Percentiles rank a stretch among this genome's conserved stretches.
phyloP scores from a whole-genome alignment of 2,888 invertebrate species.

The Thera obeliscata region DNA sequence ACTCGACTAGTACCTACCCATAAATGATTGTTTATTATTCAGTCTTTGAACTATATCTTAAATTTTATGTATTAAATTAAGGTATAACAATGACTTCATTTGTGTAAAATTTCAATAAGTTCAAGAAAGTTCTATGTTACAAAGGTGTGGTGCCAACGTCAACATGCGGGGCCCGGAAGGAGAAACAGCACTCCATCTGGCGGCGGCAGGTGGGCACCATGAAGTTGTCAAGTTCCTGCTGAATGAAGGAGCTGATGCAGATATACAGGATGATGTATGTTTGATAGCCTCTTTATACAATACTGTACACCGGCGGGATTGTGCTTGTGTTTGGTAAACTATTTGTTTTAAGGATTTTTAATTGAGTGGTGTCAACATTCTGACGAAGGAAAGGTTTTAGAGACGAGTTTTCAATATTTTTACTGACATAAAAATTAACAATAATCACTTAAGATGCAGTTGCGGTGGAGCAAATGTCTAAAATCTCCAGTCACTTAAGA shows the following conservation, averaged over 20 bases:
- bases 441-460: too few relatives aligned
- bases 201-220: slow-evolving; percentile 94
- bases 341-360: background rate
- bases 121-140: background rate
- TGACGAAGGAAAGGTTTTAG: too few relatives aligned
- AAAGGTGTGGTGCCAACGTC: slow-evolving; percentile 89
- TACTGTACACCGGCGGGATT: too few relatives aligned
- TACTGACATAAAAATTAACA: too few relatives aligned
- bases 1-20: too few relatives aligned
- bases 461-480: too few relatives aligned
- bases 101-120: background rate
- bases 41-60: too few relatives aligned
- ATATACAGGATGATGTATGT: slow-evolving; percentile 92
- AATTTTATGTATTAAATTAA: too few relatives aligned
- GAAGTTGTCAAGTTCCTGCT: slow-evolving; percentile 93
- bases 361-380: too few relatives aligned
- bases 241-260: slow-evolving; percentile 90
- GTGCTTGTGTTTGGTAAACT: background rate
- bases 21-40: too few relatives aligned
- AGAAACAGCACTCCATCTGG: slow-evolving; percentile 91
- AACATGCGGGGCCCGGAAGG: slow-evolving; percentile 91
- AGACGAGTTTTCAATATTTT: too few relatives aligned
- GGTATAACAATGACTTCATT: background rate
- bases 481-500: too few relatives aligned
- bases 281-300: background rate